Evolutionary conservation across 2,797 vertebrate genomes (phyloP).

Genomic region (Sebastes hubbsi): DNA sequence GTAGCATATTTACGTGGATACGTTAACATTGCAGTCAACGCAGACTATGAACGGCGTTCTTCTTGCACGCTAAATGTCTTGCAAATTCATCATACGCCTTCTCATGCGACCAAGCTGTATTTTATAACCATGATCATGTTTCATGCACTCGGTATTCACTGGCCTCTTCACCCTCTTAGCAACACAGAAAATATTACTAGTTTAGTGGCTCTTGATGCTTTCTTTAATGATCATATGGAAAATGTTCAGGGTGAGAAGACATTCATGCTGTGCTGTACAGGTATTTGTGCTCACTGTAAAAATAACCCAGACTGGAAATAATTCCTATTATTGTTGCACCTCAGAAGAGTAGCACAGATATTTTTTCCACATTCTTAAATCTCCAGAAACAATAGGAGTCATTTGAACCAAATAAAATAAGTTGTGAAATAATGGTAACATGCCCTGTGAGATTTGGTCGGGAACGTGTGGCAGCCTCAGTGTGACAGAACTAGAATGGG

Average conservation of each 20-base stretch:
- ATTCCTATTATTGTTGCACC: conserved; percentile 10
- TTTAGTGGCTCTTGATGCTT: neutral
- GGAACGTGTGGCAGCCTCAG: conserved; percentile 46
- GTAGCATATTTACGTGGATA: too few relatives aligned
- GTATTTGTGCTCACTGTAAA: neutral
- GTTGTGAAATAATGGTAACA: conserved; percentile 68
- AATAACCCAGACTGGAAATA: conserved; percentile 15
- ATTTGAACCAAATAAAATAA: conserved; percentile 45
- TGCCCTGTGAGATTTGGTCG: conserved; percentile 63
- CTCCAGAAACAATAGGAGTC: conserved; percentile 17
- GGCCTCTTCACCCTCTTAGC: neutral
- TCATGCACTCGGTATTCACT: neutral
- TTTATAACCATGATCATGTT: neutral
- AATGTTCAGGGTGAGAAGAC: neutral
- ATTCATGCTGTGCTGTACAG: neutral
- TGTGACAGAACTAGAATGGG: conserved; percentile 75
- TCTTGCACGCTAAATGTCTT: too few relatives aligned
- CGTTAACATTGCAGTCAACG: too few relatives aligned
- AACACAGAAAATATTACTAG: neutral
- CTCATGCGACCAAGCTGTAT: too few relatives aligned
- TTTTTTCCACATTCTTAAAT: conserved; percentile 20
- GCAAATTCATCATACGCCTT: too few relatives aligned
- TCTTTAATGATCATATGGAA: neutral
- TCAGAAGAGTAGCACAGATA: conserved; percentile 1
- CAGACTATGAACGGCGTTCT: fast-evolving